Evolutionary conservation across 2,797 vertebrate genomes (phyloP), one percentile per base, ranked within the genome.

Genomic region (Babyrousa celebensis): DNA sequence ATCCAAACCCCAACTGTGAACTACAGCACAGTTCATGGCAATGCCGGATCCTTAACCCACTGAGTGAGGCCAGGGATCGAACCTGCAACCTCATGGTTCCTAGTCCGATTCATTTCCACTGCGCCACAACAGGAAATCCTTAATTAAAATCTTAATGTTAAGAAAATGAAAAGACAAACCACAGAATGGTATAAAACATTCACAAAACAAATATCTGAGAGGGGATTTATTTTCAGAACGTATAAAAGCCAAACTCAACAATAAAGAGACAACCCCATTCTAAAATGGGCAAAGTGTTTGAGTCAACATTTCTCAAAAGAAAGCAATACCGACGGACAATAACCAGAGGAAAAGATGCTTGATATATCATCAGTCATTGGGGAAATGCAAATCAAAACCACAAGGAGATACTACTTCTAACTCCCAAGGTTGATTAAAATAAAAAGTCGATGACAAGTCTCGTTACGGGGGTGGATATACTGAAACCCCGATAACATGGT

Each of bases 101-200:
- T 36, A 36, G 36, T 36, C 36, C 36, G 36, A 36, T 36, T 36
- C 36, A 3, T 36, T 36, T 36, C 36, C 36, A 36, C 36, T 36
- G 36, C 36, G 36, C 36, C 36, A 36, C 36, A 36, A 36, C 36
- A 36, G 36, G 36, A 36, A 36, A 36, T 36, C 36, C 36, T 85
- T 68, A 87, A 87, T 79, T 85, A 72, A 79, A 79, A 86, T 78
- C 48, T 75, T 36, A 52, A 15, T 40, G 18, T 80, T 71, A 54
- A 91, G 36, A 70, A 68, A 75, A 16, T 74, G 18, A 83, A 91
- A 95, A 93, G 60, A 75, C 52, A 74, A 62, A 15, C 29, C 77
- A 78, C 2, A 89, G 65, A 91, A 86, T 88, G 43, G 11, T 48
- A 96, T 91, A 75, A 93, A 77, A 79, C 16, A 70, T 36, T 89